Evolutionary conservation across 2,888 invertebrate species (phyloP), one percentile per base, ranked within the genome.

Genomic region (Phragmatobia fuliginosa): DNA sequence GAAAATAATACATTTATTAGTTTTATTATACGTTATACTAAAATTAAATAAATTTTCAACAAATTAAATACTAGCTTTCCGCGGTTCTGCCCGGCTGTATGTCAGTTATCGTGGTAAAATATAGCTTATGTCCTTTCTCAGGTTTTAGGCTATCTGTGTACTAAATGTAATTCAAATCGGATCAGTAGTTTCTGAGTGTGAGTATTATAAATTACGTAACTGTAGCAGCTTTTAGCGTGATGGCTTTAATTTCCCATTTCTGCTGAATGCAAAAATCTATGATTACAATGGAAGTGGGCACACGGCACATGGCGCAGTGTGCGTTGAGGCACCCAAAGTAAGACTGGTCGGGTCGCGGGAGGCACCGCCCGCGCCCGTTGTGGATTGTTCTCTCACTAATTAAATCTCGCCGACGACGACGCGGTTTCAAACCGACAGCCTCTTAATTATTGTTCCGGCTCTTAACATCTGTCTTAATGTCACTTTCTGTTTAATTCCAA

Each of bases 401-500:
- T 95, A 94, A 94, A 95, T 94, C 94, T 92, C 91, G 90, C 89
- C 90, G 89, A 85, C 90, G 88, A 91, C 91, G 90, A 87, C 90
- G 92, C 91, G 93, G 93, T 93, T 92, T 89, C 90, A 90, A 90
- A 92, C 92, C 92, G 94, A 91, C 94, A 90, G 91, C 92, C 93
- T 94, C 94, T 94, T 94, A 94, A 94, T 94, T 94, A 94, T 94
- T 93, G 93, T 92, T 91, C 91, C 90, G 90, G 90, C 91, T 90
- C 91, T 94, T 94, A 94, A 94, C 94, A 94, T 94, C 92, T 93
- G 93, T 93, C 93, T 94, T 93, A 92, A 91, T 90, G 92, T 92
- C 94, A 92, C 91, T 92, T 93, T 91, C 84, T 88, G 88, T 92
- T 92, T 92, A 92, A 92, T 92, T 90, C 88, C 81, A 82, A 89